phyloP scores from a whole-genome alignment of 1,140 invertebrate genomes.

The Anoplolepis gracilipes region DNA sequence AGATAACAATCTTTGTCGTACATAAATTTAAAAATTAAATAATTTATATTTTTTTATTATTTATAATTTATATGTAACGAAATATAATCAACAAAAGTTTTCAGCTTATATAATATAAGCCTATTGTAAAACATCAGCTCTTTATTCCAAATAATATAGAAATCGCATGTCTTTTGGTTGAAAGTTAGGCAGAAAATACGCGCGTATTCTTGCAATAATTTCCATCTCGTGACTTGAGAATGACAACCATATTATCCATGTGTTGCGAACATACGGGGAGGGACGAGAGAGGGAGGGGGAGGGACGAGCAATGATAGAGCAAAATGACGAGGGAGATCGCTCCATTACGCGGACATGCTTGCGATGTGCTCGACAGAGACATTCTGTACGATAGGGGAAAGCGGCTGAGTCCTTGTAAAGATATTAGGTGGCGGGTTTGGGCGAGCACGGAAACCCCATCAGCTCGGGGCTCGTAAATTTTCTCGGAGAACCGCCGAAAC shows the following conservation, averaged over 20 bases:
- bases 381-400: constrained; percentile 17
- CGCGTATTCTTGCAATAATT: not conserved
- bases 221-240: constrained; percentile 1
- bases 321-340: constrained; percentile 27
- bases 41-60: not conserved
- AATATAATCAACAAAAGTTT: not conserved
- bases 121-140: not conserved
- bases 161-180: not conserved
- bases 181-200: not conserved
- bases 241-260: not conserved
- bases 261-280: not conserved
- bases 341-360: constrained; percentile 41
- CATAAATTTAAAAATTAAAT: not conserved
- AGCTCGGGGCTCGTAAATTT: constrained; percentile 81
- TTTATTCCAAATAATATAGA: not conserved
- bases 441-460: constrained; percentile 83
- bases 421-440: constrained; percentile 80
- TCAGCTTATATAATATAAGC: no score
- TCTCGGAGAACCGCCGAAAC: constrained; percentile 78
- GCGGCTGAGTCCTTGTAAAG: constrained; percentile 73
- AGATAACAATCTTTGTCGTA: not conserved
- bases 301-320: not conserved
- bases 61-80: not conserved
- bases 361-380: constrained; percentile 30
- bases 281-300: no score